Evolutionary conservation across 1,140 invertebrate genomes (phyloP).

Genomic region (Lysiphlebus fabarum): DNA sequence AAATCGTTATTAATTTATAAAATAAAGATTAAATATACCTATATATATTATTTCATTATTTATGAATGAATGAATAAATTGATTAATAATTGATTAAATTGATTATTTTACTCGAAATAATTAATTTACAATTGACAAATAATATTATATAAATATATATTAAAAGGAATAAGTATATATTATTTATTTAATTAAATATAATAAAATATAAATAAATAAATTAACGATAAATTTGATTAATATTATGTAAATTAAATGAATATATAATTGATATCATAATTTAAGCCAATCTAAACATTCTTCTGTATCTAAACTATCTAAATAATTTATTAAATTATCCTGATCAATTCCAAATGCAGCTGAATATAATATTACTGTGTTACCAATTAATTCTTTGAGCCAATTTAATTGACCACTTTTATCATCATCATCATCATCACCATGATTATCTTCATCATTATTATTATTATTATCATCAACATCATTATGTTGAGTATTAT

Average conservation of each 20-base stretch:
- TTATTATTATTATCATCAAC: no score
- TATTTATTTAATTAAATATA: conserved; percentile 1
- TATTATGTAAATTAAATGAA: background rate
- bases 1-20: background rate
- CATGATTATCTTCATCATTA: background rate
- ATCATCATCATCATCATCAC: conserved; percentile 4
- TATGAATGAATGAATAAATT: no score
- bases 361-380: conserved; percentile 44
- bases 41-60: no score
- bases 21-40: background rate
- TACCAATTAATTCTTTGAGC: conserved; percentile 37
- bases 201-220: no score
- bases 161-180: no score
- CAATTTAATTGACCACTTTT: conserved; percentile 20
- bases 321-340: conserved; percentile 39
- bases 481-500: no score
- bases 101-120: no score
- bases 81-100: no score
- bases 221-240: conserved; percentile 3
- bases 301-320: conserved; percentile 37
- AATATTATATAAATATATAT: no score
- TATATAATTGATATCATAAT: conserved; percentile 5
- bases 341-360: conserved; percentile 38
- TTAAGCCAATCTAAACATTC: conserved; percentile 41
- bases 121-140: no score